Percentiles rank a stretch among this genome's conserved stretches.
Evolutionary conservation across 2,888 invertebrate species (phyloP).

Genomic region (Heliconius ethilla): DNA sequence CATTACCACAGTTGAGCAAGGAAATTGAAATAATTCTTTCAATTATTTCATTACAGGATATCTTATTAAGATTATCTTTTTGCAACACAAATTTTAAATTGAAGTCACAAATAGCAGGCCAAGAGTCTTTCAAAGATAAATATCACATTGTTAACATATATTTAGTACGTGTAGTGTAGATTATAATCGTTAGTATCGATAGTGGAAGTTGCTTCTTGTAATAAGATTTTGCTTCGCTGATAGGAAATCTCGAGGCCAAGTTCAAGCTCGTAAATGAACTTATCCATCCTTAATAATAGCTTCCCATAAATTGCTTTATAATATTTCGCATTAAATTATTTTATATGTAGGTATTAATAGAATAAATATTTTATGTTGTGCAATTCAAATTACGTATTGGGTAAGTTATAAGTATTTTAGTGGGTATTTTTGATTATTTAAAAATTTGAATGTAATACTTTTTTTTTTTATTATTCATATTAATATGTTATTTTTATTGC

Average conservation of each 20-base stretch:
- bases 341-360: background rate
- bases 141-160: background rate
- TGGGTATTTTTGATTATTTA: no score
- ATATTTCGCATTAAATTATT: background rate
- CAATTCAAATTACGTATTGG: no score
- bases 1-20: background rate
- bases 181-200: background rate
- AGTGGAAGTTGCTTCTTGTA: slow-evolving; percentile 2
- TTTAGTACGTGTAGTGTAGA: background rate
- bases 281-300: background rate
- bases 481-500: no score
- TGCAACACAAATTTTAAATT: background rate
- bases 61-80: background rate
- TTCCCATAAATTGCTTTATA: background rate
- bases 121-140: background rate
- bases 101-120: background rate
- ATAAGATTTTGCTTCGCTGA: background rate
- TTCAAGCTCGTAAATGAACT: slow-evolving; percentile 11
- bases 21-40: background rate
- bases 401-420: no score
- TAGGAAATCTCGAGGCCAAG: slow-evolving; percentile 5
- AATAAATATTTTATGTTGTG: no score
- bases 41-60: background rate
- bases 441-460: no score
- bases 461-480: no score